Percentiles rank a stretch among this genome's conserved stretches.
Conservation (phyloP, 2,797 vertebrate genomes). For the Malacoraja senta region DNA sequence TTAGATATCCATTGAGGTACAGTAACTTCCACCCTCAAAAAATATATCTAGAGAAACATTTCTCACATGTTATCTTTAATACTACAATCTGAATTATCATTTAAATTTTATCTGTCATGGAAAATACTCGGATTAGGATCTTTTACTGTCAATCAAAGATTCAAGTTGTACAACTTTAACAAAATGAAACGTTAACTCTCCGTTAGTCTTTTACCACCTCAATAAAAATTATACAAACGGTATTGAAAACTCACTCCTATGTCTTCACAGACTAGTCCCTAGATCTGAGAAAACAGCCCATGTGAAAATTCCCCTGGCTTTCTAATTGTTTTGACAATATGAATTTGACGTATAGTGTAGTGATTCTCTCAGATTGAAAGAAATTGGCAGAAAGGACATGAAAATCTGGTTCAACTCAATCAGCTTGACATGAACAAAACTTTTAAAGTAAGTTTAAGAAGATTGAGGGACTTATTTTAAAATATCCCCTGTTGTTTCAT, state of each 20-base stretch:
- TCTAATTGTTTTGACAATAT: background rate
- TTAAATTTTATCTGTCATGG: background rate
- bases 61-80: background rate
- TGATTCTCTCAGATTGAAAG: background rate
- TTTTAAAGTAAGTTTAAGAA: background rate
- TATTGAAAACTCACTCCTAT: background rate
- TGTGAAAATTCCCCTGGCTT: background rate
- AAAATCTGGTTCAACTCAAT: background rate
- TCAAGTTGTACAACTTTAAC: background rate
- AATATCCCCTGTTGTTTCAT: constrained; percentile 8
- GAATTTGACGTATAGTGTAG: background rate
- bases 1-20: background rate
- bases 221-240: background rate
- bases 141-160: background rate
- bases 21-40: background rate
- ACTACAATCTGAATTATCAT: background rate
- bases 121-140: background rate
- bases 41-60: background rate
- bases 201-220: background rate
- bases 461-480: background rate
- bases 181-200: background rate
- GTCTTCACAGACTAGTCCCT: background rate
- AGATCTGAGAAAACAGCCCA: background rate
- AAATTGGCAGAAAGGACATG: background rate
- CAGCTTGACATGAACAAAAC: background rate